Evolutionary conservation across 2,888 invertebrate species (phyloP).

Genomic region (Aethes cnicana): DNA sequence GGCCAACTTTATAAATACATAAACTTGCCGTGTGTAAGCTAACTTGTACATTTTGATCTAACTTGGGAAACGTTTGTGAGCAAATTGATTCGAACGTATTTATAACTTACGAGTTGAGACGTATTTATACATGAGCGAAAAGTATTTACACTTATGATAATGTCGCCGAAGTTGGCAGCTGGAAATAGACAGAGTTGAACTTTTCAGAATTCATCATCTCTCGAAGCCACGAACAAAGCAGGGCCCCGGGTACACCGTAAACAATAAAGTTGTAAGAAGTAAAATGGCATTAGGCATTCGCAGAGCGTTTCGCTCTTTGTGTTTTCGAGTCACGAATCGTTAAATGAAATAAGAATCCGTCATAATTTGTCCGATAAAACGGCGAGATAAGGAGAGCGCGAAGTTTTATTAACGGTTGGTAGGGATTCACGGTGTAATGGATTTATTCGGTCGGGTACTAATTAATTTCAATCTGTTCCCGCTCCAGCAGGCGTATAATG

Average conservation of each 20-base stretch:
- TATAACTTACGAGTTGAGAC: constrained; percentile 32
- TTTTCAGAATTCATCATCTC: constrained; percentile 49
- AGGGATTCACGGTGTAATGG: constrained; percentile 49
- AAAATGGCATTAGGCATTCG: constrained; percentile 59
- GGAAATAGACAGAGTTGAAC: constrained; percentile 47
- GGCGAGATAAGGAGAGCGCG: constrained; percentile 30
- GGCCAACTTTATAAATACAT: constrained; percentile 27
- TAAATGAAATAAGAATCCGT: constrained; percentile 63
- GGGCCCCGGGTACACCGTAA: constrained; percentile 54
- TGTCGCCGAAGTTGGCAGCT: constrained; percentile 42
- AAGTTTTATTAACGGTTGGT: constrained; percentile 37
- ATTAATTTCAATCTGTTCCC: constrained; percentile 50
- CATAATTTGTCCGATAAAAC: constrained; percentile 46
- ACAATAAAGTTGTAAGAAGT: constrained; percentile 52
- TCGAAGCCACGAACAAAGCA: constrained; percentile 40
- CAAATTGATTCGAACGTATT: constrained; percentile 38
- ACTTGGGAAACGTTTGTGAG: constrained; percentile 17
- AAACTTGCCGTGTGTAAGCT: constrained; percentile 26
- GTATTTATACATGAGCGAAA: constrained; percentile 9
- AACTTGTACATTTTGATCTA: constrained; percentile 23
- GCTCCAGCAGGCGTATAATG: constrained; percentile 43
- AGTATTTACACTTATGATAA: constrained; percentile 54
- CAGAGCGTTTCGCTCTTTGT: constrained; percentile 48
- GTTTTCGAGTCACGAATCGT: constrained; percentile 54
- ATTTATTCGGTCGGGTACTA: constrained; percentile 43